Base-by-base conservation (phyloP, 2,113 vertebrate genomes). In the Dendrocopos noguchii region DNA sequence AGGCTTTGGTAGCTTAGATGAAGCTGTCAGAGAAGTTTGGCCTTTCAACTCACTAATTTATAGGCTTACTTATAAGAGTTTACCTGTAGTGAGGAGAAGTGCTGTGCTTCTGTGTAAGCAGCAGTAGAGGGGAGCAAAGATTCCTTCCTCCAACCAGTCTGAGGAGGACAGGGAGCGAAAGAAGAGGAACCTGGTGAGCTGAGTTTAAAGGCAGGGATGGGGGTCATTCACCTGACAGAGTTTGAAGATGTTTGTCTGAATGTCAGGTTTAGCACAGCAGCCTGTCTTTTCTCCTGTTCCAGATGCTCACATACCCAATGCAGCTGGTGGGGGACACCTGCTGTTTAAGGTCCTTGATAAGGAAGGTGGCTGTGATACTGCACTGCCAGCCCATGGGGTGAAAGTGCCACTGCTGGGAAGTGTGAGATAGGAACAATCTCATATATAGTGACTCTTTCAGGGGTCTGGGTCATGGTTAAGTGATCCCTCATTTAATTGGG, bases 221-320 rank as follows among this genome's bases (percentile, higher is more conserved):
- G 10, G 9, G 4, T 31, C 59, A 18, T 67, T n/a, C 36, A 7
- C 36, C 36, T 66, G 12, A 18, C 20, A 52, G 17, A 15, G 33
- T 67, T 42, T 59, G 59, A 44, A 67, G 47, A 25, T 22, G 18
- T 52, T 33, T 34, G 17, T 50, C 31, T 56, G n/a, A 67, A 34
- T 29, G 10, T 12, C 18, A 64, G 15, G 12, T 77, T 67, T 50
- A 53, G 29, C 73, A 46, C 22, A 68, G 57, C 9, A 25, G 24
- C 52, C 52, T 77, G 50, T 80, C 4, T 36, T 33, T 31, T 63
- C 31, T 22, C 61, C 36, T 60, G 10, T 57, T 78, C 16, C 22
- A 57, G 33, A 21, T 1, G 2, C 15, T 59, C 19, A 12, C 0
- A 1, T 20, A 65, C 10, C 15, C 75, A 52, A 68, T 2, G 1